These are phyloP conservation scores for Sebastolobus altivelis DNA, from an alignment of 2,797 vertebrate species.

Conservation along the genomic window DNA sequence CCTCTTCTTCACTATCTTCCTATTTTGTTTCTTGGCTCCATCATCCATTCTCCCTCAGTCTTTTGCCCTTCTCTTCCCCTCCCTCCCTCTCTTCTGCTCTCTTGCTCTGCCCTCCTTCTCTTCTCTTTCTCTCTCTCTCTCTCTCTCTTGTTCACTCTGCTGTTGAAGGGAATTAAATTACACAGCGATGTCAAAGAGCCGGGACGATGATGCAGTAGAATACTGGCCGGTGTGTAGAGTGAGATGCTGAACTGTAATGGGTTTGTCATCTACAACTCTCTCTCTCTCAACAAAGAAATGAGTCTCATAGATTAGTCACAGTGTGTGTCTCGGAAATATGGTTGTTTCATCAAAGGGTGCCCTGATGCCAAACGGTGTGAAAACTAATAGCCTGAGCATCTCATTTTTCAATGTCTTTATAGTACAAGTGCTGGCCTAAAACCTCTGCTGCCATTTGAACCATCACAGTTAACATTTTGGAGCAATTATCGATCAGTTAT, in stretches of 20 bases:
- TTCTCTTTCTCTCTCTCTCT: not conserved
- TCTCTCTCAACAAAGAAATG: constrained; percentile 25
- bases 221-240: constrained; percentile 1
- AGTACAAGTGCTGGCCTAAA: not conserved
- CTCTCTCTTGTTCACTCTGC: constrained; percentile 32
- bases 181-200: constrained; percentile 47
- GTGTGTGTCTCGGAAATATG: constrained; percentile 13
- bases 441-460: constrained; percentile 2
- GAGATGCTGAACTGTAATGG: constrained; percentile 36
- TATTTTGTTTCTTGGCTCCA: not conserved
- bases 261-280: constrained; percentile 29
- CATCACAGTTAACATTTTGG: not conserved
- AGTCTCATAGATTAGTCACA: constrained; percentile 9
- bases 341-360: constrained; percentile 16
- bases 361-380: not conserved
- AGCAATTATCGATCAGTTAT: not conserved
- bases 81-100: not conserved
- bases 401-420: constrained; percentile 8
- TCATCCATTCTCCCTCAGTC: constrained; percentile 10
- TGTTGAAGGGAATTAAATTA: constrained; percentile 54
- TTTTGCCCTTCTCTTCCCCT: not conserved
- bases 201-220: constrained; percentile 56
- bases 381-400: constrained; percentile 20
- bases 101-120: not conserved
- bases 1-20: not conserved